Evolutionary conservation across 1,140 invertebrate genomes (phyloP).

Genomic region (Meloidogyne exigua): DNA sequence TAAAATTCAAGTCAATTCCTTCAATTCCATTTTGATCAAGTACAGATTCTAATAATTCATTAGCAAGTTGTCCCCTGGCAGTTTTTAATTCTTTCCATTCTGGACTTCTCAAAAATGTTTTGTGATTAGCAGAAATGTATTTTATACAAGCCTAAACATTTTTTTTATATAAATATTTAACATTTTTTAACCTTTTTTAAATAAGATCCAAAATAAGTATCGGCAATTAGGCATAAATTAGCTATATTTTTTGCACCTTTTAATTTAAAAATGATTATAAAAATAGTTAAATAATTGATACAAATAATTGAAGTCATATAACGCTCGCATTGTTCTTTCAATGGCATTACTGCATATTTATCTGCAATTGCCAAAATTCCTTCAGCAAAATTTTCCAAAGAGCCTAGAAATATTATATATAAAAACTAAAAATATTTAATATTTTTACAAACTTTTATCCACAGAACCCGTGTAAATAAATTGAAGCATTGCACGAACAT

Average conservation of each 20-base stretch:
- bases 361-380: constrained; percentile 56
- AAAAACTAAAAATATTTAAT: background rate
- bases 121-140: constrained; percentile 33
- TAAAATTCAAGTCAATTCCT: constrained; percentile 8
- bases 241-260: constrained; percentile 48
- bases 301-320: constrained; percentile 42
- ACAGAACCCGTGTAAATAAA: constrained; percentile 29
- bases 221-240: constrained; percentile 49
- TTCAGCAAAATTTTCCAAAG: constrained; percentile 44
- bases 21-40: constrained; percentile 23
- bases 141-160: constrained; percentile 32
- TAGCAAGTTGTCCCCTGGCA: constrained; percentile 26
- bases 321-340: constrained; percentile 58
- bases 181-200: constrained; percentile 27
- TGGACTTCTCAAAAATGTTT: constrained; percentile 30
- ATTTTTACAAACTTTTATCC: constrained; percentile 16
- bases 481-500: constrained; percentile 38
- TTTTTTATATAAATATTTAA: background rate
- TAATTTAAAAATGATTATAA: constrained; percentile 10
- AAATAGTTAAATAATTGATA: background rate
- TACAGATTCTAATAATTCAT: constrained; percentile 38
- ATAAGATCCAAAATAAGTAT: constrained; percentile 50
- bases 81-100: constrained; percentile 39
- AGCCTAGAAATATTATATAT: background rate
- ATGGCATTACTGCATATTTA: constrained; percentile 54